Evolutionary conservation across 2,113 vertebrate genomes (phyloP), one percentile per base, ranked within the genome.

Genomic region (Hydropotes inermis): DNA sequence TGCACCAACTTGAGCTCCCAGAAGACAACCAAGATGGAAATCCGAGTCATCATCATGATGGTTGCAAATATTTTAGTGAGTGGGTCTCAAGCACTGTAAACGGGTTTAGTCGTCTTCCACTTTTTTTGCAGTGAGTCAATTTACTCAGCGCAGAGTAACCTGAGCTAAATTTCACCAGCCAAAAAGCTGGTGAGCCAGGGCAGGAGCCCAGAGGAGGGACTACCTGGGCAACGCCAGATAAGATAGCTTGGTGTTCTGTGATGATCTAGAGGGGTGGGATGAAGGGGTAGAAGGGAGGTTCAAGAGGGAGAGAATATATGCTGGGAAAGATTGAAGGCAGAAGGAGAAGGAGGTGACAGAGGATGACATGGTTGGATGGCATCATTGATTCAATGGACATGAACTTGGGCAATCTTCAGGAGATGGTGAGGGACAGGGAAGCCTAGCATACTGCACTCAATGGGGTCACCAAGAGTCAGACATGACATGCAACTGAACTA

Each of bases 61-160:
- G 28, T 70, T 95, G 85, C 58, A 43, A 89, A 90, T 64, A 93
- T 64, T 89, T 89, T n/a, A 82, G 79, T 74, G 85, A 95, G 93
- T 97, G 67, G 95, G 79, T 61, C 92, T 92, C 79, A 60, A 50
- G 33, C 52, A 86, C 39, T 55, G 85, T 89, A 50, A 94, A 87
- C 81, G 89, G 81, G 30, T 55, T 61, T 23, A 55, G 60, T 74
- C 15, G 36, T 89, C 50, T 61, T 81, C 64, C 5, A 2, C 58
- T 92, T 43, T 78, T 78, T 92, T 60, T 57, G 70, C 87, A 74
- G 57, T 54, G 89, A 81, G 45, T 50, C 89, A 28, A 1, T 90
- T 96, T 74, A n/a, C 52, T 94, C 54, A 47, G 92, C 55, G 7
- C 52, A 58, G 36, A 74, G 52, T 60, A 74, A 58, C 45, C 30